Conservation (phyloP, 2,113 vertebrate genomes). For the Gymnorhina tibicen region DNA sequence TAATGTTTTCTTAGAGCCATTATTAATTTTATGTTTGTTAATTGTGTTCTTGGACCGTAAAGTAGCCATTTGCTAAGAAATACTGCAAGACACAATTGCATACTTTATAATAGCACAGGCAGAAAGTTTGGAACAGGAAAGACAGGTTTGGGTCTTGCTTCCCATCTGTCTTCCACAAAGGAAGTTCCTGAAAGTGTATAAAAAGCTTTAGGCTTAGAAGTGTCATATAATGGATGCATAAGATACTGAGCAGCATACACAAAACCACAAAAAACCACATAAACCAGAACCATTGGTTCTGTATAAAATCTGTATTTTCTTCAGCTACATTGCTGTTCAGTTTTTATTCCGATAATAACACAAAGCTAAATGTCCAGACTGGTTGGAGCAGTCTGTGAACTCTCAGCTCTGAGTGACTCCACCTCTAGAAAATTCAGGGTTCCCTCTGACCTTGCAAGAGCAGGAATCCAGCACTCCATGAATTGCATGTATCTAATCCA, state of each 20-base stretch:
- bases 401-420: background rate
- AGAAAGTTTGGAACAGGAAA: background rate
- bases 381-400: background rate
- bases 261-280: slow-evolving; percentile 39
- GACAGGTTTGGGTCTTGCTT: background rate
- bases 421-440: background rate
- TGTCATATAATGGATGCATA: background rate
- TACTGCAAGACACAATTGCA: background rate
- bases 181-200: background rate
- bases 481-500: background rate
- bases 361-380: slow-evolving; percentile 7
- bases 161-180: background rate
- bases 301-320: slow-evolving; percentile 46
- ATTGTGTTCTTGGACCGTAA: background rate
- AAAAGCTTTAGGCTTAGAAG: background rate
- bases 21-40: background rate
- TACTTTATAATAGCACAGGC: background rate
- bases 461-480: background rate
- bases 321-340: slow-evolving; percentile 39
- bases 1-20: background rate
- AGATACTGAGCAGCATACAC: slow-evolving; percentile 31
- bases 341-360: background rate
- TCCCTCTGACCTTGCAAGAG: background rate
- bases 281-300: background rate
- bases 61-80: background rate